These are phyloP conservation scores for Melanerpes formicivorus DNA, from an alignment of 2,113 vertebrate species.

Conservation along the genomic window DNA sequence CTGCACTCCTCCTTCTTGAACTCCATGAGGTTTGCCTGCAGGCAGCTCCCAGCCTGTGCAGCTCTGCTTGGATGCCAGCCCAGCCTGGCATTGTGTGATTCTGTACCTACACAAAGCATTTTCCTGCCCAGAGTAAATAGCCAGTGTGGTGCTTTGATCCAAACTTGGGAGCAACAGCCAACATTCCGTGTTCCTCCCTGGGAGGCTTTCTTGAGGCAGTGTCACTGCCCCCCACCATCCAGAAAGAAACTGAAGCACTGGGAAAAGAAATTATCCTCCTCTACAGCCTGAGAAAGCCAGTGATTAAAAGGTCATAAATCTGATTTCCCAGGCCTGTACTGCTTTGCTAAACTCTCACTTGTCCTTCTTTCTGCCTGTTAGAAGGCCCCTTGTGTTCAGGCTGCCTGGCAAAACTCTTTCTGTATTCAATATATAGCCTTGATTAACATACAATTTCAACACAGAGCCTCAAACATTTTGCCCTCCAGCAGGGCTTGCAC, in stretches of 20 bases:
- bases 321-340: constrained; percentile 11
- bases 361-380: neutral
- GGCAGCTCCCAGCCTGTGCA: too few relatives aligned
- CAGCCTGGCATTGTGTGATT: neutral
- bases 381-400: neutral
- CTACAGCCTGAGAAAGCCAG: neutral
- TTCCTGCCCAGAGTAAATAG: neutral
- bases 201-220: neutral
- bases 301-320: constrained; percentile 30
- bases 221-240: neutral
- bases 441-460: neutral
- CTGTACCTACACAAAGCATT: neutral
- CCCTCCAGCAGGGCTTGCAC: neutral
- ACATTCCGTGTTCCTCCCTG: neutral
- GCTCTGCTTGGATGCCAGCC: too few relatives aligned
- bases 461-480: neutral
- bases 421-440: neutral
- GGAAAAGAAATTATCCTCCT: neutral
- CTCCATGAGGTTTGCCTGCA: too few relatives aligned
- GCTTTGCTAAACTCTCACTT: neutral
- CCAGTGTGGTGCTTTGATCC: neutral
- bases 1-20: too few relatives aligned
- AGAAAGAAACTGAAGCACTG: neutral
- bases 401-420: neutral
- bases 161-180: neutral